phyloP scores from a whole-genome alignment of 1,140 invertebrate species.

The Drosophila funebris region DNA sequence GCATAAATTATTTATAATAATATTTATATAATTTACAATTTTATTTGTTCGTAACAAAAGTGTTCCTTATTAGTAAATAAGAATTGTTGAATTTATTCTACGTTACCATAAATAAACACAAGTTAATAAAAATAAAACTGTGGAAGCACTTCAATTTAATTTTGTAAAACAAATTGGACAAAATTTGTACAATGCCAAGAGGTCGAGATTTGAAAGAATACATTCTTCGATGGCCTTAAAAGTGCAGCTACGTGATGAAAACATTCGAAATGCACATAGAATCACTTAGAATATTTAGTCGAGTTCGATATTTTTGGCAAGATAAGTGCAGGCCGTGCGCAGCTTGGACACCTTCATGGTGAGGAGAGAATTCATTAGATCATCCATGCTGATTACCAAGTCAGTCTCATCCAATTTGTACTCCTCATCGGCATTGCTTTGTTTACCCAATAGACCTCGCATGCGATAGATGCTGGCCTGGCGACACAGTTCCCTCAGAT shows the following conservation, averaged over 20 bases:
- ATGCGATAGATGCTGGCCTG: conserved; percentile 94
- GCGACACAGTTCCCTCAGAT: conserved; percentile 95
- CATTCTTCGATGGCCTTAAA: not conserved
- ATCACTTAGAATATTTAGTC: conserved; percentile 27
- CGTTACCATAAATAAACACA: not conserved
- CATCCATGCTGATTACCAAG: conserved; percentile 85
- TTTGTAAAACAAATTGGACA: not conserved
- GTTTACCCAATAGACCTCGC: conserved; percentile 69
- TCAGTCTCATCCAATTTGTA: conserved; percentile 68
- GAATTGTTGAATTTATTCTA: too few relatives aligned
- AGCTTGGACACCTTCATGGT: conserved; percentile 89
- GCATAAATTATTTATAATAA: too few relatives aligned
- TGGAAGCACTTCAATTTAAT: not conserved
- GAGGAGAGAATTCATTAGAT: conserved; percentile 86
- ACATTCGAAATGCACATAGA: not conserved
- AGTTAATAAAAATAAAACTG: not conserved
- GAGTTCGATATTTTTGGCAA: conserved; percentile 50
- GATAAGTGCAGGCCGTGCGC: conserved; percentile 65
- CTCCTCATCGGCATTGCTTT: not conserved
- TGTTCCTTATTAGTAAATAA: too few relatives aligned
- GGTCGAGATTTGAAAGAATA: not conserved
- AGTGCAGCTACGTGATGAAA: too few relatives aligned
- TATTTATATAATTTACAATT: too few relatives aligned
- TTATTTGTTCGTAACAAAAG: too few relatives aligned
- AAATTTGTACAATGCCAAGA: not conserved